Percentiles rank a stretch among this genome's conserved stretches.
phyloP scores from a whole-genome alignment of 2,797 vertebrate species.

The Gallinago nigripennis region DNA sequence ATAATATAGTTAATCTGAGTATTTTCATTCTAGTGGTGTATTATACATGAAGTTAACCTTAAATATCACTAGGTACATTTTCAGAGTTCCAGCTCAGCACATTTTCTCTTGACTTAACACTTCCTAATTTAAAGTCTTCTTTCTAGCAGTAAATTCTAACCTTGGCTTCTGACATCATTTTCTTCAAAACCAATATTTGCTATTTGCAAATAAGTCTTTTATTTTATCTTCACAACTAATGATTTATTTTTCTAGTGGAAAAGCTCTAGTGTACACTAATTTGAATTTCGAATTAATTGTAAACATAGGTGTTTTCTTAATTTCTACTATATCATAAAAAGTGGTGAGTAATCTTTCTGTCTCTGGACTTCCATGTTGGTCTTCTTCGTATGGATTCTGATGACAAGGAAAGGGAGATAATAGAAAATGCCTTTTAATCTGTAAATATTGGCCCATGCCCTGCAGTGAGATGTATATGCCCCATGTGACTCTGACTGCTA shows the following conservation, averaged over 20 bases:
- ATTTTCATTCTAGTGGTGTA: neutral
- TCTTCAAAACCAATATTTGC: neutral
- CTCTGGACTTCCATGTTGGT: neutral
- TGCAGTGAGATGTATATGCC: neutral
- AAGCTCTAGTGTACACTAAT: neutral
- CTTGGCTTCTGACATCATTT: neutral
- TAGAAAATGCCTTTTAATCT: neutral
- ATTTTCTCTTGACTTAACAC: neutral
- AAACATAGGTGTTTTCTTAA: neutral
- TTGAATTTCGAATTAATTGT: neutral
- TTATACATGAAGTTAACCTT: neutral
- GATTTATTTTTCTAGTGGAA: neutral
- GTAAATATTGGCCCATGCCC: neutral
- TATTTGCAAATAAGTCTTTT: neutral
- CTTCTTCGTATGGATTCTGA: neutral
- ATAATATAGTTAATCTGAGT: neutral
- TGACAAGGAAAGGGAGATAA: neutral
- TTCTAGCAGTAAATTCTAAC: neutral
- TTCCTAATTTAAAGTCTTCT: constrained; percentile 3
- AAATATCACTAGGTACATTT: neutral
- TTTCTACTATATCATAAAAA: neutral
- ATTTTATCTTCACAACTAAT: neutral
- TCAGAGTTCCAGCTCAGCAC: neutral
- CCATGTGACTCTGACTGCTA: neutral
- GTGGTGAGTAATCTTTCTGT: neutral